Evolutionary conservation across 1,140 invertebrate genomes (phyloP).

Genomic region (Aphelinus atriplicis): DNA sequence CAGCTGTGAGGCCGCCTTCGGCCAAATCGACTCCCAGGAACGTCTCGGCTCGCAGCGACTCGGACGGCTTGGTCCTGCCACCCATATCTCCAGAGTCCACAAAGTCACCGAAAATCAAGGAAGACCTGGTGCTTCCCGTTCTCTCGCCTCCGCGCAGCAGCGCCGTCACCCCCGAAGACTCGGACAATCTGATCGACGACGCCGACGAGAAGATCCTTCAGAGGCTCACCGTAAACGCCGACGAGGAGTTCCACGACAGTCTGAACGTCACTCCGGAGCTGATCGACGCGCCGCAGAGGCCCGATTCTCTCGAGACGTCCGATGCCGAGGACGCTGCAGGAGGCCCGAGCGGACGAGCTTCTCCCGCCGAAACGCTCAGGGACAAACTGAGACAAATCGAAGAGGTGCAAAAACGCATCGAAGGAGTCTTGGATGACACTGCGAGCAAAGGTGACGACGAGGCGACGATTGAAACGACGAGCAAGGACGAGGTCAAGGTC

Average conservation of each 20-base stretch:
- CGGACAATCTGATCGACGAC: neutral
- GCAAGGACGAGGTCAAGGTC: neutral
- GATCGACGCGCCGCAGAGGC: conserved; percentile 29
- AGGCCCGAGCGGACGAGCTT: neutral
- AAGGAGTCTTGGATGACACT: conserved; percentile 41
- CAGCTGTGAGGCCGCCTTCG: conserved; percentile 49
- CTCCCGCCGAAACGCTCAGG: conserved; percentile 30
- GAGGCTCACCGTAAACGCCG: neutral
- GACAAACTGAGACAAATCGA: conserved; percentile 54
- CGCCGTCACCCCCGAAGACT: conserved; percentile 24
- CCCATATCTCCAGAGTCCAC: conserved; percentile 55
- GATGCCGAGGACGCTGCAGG: conserved; percentile 18
- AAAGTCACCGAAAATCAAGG: conserved; percentile 46
- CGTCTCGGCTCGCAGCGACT: conserved; percentile 36
- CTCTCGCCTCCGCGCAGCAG: conserved; percentile 43
- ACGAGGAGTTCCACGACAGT: conserved; percentile 47
- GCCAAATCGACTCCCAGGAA: conserved; percentile 34
- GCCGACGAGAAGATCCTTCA: neutral
- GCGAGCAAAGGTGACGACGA: neutral
- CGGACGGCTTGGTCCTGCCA: conserved; percentile 52
- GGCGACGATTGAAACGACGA: neutral
- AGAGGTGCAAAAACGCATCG: conserved; percentile 47
- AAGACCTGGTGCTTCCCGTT: conserved; percentile 51
- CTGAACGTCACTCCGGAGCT: conserved; percentile 52
- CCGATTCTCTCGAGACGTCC: conserved; percentile 48